phyloP scores from a whole-genome alignment of 2,888 invertebrate species.

The Cataglyphis livida region DNA sequence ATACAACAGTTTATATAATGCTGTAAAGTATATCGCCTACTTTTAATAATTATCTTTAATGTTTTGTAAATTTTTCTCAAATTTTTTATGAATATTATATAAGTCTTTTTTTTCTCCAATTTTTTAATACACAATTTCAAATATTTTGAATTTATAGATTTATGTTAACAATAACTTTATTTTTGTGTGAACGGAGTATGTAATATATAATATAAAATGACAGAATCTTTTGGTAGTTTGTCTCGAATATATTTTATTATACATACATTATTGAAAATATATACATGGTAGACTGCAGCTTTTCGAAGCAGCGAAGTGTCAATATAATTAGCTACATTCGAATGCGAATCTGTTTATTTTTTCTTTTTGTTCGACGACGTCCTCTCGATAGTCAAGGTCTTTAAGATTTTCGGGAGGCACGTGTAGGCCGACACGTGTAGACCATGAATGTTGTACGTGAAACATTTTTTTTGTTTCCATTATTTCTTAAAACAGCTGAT shows the following conservation, averaged over 20 bases:
- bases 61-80: background rate
- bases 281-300: slow-evolving; percentile 85
- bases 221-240: slow-evolving; percentile 48
- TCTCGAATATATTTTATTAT: slow-evolving; percentile 83
- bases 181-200: background rate
- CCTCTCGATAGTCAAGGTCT: slow-evolving; percentile 61
- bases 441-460: slow-evolving; percentile 60
- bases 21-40: background rate
- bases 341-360: slow-evolving; percentile 61
- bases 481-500: slow-evolving; percentile 38
- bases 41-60: background rate
- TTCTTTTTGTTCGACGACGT: slow-evolving; percentile 44
- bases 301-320: slow-evolving; percentile 83
- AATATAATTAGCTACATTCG: slow-evolving; percentile 76
- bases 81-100: no score
- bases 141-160: background rate
- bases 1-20: background rate
- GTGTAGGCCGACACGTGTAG: slow-evolving; percentile 74
- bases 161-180: background rate
- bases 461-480: slow-evolving; percentile 30
- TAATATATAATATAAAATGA: slow-evolving; percentile 18
- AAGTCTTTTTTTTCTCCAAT: no score
- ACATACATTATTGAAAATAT: slow-evolving; percentile 86
- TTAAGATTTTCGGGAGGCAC: slow-evolving; percentile 66
- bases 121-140: background rate